These are phyloP conservation scores for Axis porcinus DNA, from an alignment of 2,113 vertebrate genomes.

Conservation along the genomic window DNA sequence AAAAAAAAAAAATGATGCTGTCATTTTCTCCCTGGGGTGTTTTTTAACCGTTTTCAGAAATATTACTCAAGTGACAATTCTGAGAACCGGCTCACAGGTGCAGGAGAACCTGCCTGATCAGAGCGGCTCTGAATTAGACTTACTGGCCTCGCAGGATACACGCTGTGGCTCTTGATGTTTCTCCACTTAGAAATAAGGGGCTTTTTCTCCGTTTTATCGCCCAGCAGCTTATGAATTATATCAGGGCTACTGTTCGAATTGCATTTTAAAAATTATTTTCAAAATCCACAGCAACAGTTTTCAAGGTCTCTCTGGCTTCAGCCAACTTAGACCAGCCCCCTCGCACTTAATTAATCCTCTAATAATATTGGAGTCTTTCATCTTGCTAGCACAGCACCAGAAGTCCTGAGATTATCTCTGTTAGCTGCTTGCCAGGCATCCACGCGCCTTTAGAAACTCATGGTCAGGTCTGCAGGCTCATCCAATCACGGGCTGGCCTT, in stretches of 20 bases:
- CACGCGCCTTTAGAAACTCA: conserved; percentile 55
- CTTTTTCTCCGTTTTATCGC: neutral
- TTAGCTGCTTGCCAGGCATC: conserved; percentile 45
- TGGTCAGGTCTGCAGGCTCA: conserved; percentile 46
- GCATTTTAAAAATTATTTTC: neutral
- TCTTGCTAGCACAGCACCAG: conserved; percentile 4
- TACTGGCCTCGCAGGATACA: fast-evolving
- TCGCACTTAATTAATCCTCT: conserved; percentile 27
- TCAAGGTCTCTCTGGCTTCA: conserved; percentile 34
- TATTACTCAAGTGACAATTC: neutral
- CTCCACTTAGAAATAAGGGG: neutral
- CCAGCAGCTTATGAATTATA: neutral
- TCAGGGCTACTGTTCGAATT: neutral
- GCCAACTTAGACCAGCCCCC: neutral
- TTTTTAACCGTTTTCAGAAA: neutral
- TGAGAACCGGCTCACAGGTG: neutral
- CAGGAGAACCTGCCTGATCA: neutral
- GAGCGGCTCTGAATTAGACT: neutral
- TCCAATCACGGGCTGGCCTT: conserved; percentile 66
- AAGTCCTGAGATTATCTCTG: conserved; percentile 31
- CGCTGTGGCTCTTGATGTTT: neutral
- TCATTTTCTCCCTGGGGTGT: neutral
- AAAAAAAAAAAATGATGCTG: too few species aligned
- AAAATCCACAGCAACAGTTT: conserved; percentile 43
- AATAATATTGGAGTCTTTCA: conserved; percentile 22